phyloP scores from a whole-genome alignment of 2,797 vertebrate species.

The Amblyopsis hoosieri region DNA sequence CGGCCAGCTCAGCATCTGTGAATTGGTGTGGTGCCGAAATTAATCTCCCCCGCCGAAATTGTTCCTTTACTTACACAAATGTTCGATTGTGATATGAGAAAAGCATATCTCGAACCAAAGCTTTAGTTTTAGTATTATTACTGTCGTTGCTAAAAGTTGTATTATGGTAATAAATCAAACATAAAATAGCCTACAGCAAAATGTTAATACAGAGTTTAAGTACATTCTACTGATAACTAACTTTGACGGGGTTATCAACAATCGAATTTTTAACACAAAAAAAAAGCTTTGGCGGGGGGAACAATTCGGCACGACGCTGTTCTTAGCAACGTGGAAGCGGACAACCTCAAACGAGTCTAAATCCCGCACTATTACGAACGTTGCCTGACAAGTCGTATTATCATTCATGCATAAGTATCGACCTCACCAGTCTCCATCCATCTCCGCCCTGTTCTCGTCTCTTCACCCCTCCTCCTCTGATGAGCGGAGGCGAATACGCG shows the following conservation, averaged over 20 bases:
- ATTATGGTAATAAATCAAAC: too few species aligned
- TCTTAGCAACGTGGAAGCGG: background rate
- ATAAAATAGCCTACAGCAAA: too few species aligned
- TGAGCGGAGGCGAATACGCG: constrained; percentile 34
- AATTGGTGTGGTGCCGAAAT: too few species aligned
- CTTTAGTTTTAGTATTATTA: too few species aligned
- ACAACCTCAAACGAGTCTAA: background rate
- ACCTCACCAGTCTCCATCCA: constrained; percentile 54
- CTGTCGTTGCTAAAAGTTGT: too few species aligned
- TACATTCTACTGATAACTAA: background rate
- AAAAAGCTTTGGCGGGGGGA: too few species aligned
- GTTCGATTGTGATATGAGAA: too few species aligned
- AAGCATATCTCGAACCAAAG: too few species aligned
- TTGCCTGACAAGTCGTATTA: constrained; percentile 11
- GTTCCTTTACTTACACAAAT: too few species aligned
- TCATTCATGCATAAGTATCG: constrained; percentile 49
- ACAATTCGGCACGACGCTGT: too few species aligned
- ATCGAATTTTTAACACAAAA: background rate
- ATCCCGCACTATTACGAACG: constrained; percentile 14
- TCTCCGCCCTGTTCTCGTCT: constrained; percentile 40
- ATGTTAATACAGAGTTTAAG: background rate
- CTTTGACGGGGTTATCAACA: background rate
- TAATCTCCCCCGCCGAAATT: too few species aligned
- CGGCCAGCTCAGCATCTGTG: constrained; percentile 1
- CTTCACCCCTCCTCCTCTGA: constrained; percentile 34